These are phyloP conservation scores for Leptura quadrifasciata DNA, from an alignment of 2,888 invertebrate species.

Conservation along the genomic window DNA sequence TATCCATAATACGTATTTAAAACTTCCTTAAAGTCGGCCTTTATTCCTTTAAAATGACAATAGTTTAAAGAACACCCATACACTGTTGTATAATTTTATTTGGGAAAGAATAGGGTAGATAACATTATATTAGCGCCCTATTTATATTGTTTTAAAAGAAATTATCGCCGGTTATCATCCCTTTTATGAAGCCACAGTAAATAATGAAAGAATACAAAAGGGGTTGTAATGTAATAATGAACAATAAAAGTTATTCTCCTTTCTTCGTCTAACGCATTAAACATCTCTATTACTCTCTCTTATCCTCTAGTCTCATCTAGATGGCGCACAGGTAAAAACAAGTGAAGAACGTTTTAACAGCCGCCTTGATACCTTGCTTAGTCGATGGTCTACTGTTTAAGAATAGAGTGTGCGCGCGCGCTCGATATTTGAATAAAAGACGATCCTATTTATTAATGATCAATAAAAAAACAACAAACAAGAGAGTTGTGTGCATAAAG, in stretches of 20 bases:
- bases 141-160: conserved; percentile 13
- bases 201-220: conserved; percentile 42
- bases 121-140: background rate
- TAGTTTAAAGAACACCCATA: background rate
- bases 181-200: conserved; percentile 25
- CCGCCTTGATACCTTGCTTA: conserved; percentile 70
- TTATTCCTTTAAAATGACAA: background rate
- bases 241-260: conserved; percentile 48
- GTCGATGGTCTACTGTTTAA: conserved; percentile 76
- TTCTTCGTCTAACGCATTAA: conserved; percentile 30
- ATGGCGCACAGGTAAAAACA: conserved; percentile 72
- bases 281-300: conserved; percentile 46
- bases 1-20: background rate
- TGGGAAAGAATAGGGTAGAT: background rate
- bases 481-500: conserved; percentile 29
- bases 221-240: conserved; percentile 52
- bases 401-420: conserved; percentile 79
- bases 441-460: conserved; percentile 28
- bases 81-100: conserved; percentile 3
- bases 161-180: conserved; percentile 35
- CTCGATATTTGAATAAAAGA: conserved; percentile 47
- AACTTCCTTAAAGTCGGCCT: background rate
- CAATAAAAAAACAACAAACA: conserved; percentile 32
- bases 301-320: conserved; percentile 61
- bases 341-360: conserved; percentile 67